Evolutionary conservation across 37 sponge, comb jelly and placozoan species (phyloP).

Genomic region (Ianthella basta): DNA sequence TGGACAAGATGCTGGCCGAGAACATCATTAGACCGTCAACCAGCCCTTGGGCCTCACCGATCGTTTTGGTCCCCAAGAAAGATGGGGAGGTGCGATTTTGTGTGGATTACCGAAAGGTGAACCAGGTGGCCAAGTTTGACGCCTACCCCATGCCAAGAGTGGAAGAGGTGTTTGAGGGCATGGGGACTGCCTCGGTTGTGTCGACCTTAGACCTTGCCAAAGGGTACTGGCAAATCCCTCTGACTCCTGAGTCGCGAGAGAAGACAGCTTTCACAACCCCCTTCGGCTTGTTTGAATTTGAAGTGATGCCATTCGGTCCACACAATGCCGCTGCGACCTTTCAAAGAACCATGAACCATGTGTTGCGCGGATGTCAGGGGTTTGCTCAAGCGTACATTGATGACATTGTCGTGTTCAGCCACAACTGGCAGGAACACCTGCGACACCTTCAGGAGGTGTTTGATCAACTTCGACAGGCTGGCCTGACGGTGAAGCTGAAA

Average conservation of each 20-base stretch:
- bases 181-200: constrained; percentile 40
- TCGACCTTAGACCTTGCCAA: constrained; percentile 62
- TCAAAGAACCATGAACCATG: constrained; percentile 29
- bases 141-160: constrained; percentile 71
- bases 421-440: constrained; percentile 49
- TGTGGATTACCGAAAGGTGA: constrained; percentile 63
- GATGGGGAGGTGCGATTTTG: constrained; percentile 35
- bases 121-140: constrained; percentile 50
- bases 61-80: constrained; percentile 44
- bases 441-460: constrained; percentile 32
- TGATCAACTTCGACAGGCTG: constrained; percentile 13
- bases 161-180: constrained; percentile 52
- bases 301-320: constrained; percentile 69
- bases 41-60: constrained; percentile 63
- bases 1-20: constrained; percentile 39
- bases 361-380: neutral
- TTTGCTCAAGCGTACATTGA: constrained; percentile 43
- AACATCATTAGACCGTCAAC: constrained; percentile 48
- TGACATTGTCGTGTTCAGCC: constrained; percentile 40
- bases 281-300: constrained; percentile 55
- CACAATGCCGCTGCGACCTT: constrained; percentile 64
- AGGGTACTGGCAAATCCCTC: constrained; percentile 72
- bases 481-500: constrained; percentile 10
- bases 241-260: constrained; percentile 28
- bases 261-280: constrained; percentile 61